Percentiles rank a stretch among this genome's conserved stretches.
Conservation (phyloP, 2,888 invertebrate genomes). For the Hylaea fasciaria region DNA sequence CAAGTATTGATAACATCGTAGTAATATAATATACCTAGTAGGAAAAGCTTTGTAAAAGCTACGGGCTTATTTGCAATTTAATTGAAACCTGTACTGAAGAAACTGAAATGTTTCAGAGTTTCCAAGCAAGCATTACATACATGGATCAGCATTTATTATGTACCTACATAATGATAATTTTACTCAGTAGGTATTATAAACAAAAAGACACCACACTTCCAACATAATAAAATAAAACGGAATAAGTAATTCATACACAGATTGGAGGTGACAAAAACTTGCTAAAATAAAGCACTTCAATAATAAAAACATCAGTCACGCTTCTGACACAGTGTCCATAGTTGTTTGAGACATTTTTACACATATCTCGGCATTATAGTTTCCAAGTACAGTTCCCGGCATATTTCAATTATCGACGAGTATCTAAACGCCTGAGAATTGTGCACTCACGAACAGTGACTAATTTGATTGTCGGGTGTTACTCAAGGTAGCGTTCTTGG, state of each 20-base stretch:
- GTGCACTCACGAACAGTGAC: constrained; percentile 64
- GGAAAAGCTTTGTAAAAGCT: too few relatives aligned
- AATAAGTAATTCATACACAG: neutral
- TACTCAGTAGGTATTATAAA: too few relatives aligned
- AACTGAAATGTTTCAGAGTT: too few relatives aligned
- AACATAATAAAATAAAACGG: too few relatives aligned
- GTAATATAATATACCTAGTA: too few relatives aligned
- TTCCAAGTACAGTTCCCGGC: constrained; percentile 28
- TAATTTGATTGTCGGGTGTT: constrained; percentile 74
- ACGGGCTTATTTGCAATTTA: too few relatives aligned
- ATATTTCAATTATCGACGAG: constrained; percentile 61
- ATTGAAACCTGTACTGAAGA: too few relatives aligned
- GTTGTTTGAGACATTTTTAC: constrained; percentile 25
- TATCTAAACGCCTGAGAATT: constrained; percentile 66
- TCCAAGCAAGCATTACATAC: too few relatives aligned
- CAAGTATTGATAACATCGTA: too few relatives aligned
- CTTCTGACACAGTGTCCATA: constrained; percentile 21
- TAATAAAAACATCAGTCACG: constrained; percentile 8
- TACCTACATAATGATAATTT: too few relatives aligned
- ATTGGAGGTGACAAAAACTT: constrained; percentile 1
- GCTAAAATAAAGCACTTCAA: constrained; percentile 7
- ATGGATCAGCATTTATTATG: too few relatives aligned
- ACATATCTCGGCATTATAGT: constrained; percentile 26
- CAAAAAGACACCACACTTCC: too few relatives aligned
- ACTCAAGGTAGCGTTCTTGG: constrained; percentile 52